These are phyloP conservation scores for Limnothrissa miodon DNA, from an alignment of 2,113 vertebrate genomes.

Conservation along the genomic window DNA sequence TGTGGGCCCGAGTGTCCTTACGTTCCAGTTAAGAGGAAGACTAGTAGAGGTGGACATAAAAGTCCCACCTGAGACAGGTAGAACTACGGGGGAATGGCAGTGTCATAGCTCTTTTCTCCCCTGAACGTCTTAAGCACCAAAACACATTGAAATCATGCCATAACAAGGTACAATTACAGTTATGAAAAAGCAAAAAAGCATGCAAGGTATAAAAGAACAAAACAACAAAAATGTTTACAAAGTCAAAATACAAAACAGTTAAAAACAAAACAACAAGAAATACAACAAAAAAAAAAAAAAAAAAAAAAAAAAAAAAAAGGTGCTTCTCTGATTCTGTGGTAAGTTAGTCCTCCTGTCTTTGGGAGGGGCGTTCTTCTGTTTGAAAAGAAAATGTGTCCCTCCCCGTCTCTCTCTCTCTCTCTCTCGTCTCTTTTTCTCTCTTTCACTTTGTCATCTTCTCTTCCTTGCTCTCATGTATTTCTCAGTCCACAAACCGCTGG, in stretches of 20 bases:
- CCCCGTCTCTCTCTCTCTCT: background rate
- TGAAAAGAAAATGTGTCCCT: background rate
- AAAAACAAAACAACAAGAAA: slow-evolving; percentile 17
- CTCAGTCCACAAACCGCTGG: slow-evolving; percentile 83
- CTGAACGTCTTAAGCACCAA: background rate
- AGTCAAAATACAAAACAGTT: background rate
- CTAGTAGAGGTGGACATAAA: background rate
- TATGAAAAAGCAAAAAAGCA: background rate
- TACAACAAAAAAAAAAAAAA: slow-evolving; percentile 28
- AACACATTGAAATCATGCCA: background rate
- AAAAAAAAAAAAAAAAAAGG: slow-evolving; percentile 1
- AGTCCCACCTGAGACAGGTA: background rate
- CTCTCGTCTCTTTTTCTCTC: background rate
- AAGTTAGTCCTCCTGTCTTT: slow-evolving; percentile 27
- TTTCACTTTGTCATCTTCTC: background rate
- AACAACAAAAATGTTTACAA: background rate
- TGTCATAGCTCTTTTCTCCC: background rate
- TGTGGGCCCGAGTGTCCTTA: background rate
- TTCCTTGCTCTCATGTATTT: background rate
- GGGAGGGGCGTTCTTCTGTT: background rate
- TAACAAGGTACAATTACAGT: slow-evolving; percentile 9
- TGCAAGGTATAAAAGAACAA: slow-evolving; percentile 6
- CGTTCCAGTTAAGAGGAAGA: background rate
- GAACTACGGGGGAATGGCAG: background rate
- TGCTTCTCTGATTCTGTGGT: slow-evolving; percentile 32